Percentiles rank a stretch among this genome's conserved stretches.
phyloP scores from a whole-genome alignment of 2,888 invertebrate genomes.

The Halocaridina rubra region DNA sequence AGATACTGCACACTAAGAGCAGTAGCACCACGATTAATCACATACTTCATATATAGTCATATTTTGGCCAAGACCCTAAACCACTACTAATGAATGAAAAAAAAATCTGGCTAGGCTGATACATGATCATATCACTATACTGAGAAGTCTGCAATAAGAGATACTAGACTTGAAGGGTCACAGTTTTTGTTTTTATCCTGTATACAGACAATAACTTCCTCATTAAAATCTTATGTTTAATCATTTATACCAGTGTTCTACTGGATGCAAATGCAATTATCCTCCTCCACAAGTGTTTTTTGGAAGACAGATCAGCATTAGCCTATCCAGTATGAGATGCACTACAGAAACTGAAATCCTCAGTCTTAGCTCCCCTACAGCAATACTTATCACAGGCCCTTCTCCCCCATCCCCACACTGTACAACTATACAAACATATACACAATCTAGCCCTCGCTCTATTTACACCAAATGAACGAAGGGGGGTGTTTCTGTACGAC shows the following conservation, averaged over 20 bases:
- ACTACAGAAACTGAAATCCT: no score
- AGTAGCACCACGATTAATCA: conserved; percentile 55
- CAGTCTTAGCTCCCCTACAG: neutral
- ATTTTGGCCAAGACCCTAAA: conserved; percentile 24
- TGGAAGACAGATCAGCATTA: conserved; percentile 52
- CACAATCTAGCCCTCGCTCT: conserved; percentile 39
- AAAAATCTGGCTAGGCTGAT: neutral
- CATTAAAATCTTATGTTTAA: no score
- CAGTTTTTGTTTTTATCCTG: no score
- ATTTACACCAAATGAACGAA: conserved; percentile 28
- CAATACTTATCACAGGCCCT: conserved; percentile 35
- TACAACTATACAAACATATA: conserved; percentile 56
- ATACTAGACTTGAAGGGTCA: neutral
- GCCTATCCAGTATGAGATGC: conserved; percentile 18
- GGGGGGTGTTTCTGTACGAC: conserved; percentile 32
- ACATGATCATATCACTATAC: neutral
- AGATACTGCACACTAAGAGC: conserved; percentile 40
- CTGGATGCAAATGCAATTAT: conserved; percentile 11
- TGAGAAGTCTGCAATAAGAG: neutral
- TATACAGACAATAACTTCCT: no score
- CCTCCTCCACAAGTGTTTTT: conserved; percentile 19
- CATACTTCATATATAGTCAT: conserved; percentile 35
- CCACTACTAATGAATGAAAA: conserved; percentile 35
- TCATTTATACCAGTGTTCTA: no score
- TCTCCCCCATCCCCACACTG: conserved; percentile 46